Evolutionary conservation across 2,888 invertebrate species (phyloP).

Genomic region (Sinohyriopsis cumingii): DNA sequence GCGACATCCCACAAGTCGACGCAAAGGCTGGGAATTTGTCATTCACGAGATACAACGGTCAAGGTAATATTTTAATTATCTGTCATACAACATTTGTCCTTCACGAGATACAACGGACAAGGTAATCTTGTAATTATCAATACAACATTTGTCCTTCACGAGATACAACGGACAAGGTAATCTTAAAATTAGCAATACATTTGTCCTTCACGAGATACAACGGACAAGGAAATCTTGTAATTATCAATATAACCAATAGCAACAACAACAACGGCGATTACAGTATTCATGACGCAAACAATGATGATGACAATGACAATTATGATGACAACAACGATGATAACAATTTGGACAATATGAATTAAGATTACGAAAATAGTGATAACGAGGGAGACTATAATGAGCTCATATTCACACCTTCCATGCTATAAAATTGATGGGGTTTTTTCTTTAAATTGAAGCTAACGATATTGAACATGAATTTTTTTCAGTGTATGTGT

Average conservation of each 20-base stretch:
- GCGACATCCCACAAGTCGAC: slow-evolving; percentile 33
- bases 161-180: slow-evolving; percentile 45
- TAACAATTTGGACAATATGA: too few species aligned
- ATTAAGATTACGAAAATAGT: too few species aligned
- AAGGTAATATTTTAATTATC: slow-evolving; percentile 32
- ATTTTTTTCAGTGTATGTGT: slow-evolving; percentile 52
- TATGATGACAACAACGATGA: too few species aligned
- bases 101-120: slow-evolving; percentile 41
- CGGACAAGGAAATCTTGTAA: slow-evolving; percentile 37
- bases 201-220: slow-evolving; percentile 44
- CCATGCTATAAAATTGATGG: not conserved
- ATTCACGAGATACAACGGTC: slow-evolving; percentile 43
- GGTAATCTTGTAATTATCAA: slow-evolving; percentile 26
- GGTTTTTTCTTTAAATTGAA: not conserved
- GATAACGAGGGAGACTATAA: too few species aligned
- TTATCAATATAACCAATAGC: not conserved
- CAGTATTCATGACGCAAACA: too few species aligned
- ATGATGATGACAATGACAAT: too few species aligned
- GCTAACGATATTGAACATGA: not conserved
- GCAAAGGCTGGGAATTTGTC: slow-evolving; percentile 47
- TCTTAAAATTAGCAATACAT: not conserved
- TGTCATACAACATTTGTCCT: slow-evolving; percentile 20
- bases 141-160: slow-evolving; percentile 35
- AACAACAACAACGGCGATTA: too few species aligned
- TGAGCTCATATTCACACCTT: too few species aligned